These are phyloP conservation scores for Peromyscus aztecus DNA, from an alignment of 2,797 vertebrate species.

Conservation along the genomic window DNA sequence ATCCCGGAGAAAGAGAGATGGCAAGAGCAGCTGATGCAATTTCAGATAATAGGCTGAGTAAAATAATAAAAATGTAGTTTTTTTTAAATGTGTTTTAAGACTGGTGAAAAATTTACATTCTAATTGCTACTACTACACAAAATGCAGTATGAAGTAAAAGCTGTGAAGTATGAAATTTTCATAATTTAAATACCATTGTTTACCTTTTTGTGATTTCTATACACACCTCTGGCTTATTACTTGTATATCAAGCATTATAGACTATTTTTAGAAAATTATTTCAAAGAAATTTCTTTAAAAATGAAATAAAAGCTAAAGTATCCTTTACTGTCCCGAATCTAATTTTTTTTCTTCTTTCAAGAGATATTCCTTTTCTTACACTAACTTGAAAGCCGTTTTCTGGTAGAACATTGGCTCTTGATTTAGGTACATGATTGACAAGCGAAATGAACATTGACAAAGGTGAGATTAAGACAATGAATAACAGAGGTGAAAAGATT, in stretches of 20 bases:
- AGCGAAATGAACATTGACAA: neutral
- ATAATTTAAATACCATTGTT: conserved; percentile 43
- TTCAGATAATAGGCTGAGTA: neutral
- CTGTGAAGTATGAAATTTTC: neutral
- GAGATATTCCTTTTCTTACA: neutral
- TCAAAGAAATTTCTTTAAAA: conserved; percentile 47
- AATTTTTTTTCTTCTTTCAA: neutral
- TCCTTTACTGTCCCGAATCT: neutral
- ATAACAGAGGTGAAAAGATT: neutral
- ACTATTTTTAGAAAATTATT: conserved; percentile 38
- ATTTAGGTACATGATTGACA: neutral
- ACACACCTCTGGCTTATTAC: neutral
- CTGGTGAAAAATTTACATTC: neutral
- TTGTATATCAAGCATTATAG: neutral
- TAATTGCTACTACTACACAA: neutral
- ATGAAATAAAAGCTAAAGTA: neutral
- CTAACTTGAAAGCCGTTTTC: neutral
- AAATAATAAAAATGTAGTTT: neutral
- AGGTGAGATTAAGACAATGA: neutral
- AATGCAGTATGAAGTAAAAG: conserved; percentile 6
- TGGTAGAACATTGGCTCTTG: conserved; percentile 7
- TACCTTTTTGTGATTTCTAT: neutral
- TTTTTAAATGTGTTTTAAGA: neutral
- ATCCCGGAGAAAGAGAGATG: neutral
- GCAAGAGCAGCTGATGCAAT: neutral